Conservation (phyloP, 2,888 invertebrate genomes). For the Lithophane leautieri region DNA sequence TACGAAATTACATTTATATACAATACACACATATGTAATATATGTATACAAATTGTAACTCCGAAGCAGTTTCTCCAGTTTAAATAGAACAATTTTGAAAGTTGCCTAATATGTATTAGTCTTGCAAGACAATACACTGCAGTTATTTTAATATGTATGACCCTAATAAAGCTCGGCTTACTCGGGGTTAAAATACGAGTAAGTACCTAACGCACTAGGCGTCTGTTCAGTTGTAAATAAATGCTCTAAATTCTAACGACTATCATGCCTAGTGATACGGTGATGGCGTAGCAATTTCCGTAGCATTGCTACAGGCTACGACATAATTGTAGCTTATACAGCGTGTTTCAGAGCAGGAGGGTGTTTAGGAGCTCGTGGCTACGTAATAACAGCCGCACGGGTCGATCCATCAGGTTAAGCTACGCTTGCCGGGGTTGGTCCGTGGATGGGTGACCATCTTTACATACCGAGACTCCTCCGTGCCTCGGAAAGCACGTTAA, state of each 20-base stretch:
- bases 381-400: no score
- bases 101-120: conserved; percentile 31
- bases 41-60: conserved; percentile 24
- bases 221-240: conserved; percentile 23
- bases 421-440: no score
- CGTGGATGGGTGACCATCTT: no score
- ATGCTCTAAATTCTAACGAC: conserved; percentile 7
- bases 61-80: conserved; percentile 15
- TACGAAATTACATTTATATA: no score
- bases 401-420: no score
- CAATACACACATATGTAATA: no score
- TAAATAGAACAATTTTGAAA: conserved; percentile 16
- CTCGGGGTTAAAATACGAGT: background rate
- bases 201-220: background rate
- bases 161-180: conserved; percentile 27
- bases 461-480: no score
- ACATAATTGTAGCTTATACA: conserved; percentile 4
- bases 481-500: no score
- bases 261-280: conserved; percentile 12
- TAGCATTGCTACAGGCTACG: conserved; percentile 37
- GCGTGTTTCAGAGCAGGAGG: no score
- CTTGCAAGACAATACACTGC: conserved; percentile 44
- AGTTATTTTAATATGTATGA: conserved; percentile 49
- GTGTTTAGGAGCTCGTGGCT: no score
- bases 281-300: conserved; percentile 43